These are phyloP conservation scores for Hylaeus volcanicus DNA, from an alignment of 1,140 invertebrate genomes.

Conservation along the genomic window DNA sequence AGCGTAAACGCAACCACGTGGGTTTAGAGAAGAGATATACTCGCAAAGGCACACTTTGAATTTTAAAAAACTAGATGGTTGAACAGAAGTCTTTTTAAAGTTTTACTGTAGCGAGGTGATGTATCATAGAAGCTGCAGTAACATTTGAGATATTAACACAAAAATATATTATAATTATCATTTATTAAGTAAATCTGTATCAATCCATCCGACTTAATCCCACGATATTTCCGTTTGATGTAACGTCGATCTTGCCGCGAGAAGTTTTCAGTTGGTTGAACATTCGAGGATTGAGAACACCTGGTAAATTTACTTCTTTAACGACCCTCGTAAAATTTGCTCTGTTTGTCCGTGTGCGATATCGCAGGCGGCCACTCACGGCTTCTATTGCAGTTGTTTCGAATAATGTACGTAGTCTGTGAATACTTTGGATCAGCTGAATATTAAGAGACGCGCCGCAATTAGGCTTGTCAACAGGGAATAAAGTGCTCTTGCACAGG, in stretches of 20 bases:
- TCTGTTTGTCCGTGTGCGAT: background rate
- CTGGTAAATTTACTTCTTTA: slow-evolving; percentile 13
- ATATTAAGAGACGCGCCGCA: slow-evolving; percentile 8
- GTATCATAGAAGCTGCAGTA: too few relatives aligned
- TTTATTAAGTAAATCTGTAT: too few relatives aligned
- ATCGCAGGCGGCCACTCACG: too few relatives aligned
- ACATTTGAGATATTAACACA: too few relatives aligned
- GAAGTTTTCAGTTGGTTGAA: slow-evolving; percentile 13
- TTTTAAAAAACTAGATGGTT: too few relatives aligned
- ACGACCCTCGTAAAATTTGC: background rate
- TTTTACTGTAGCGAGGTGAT: too few relatives aligned
- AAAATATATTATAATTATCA: too few relatives aligned
- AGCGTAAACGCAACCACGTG: too few relatives aligned
- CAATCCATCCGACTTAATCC: too few relatives aligned
- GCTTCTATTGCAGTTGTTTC: background rate
- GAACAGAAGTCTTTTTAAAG: too few relatives aligned
- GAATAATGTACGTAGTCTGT: background rate
- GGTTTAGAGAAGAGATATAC: too few relatives aligned
- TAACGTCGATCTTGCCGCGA: background rate
- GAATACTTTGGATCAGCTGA: background rate
- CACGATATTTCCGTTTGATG: background rate
- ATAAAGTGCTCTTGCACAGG: slow-evolving; percentile 11
- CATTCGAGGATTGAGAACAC: slow-evolving; percentile 28
- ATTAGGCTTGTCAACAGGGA: slow-evolving; percentile 46
- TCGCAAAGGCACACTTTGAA: too few relatives aligned